Conservation (phyloP, 2,888 invertebrate genomes). For the Thecocarcelia acutangulata region DNA sequence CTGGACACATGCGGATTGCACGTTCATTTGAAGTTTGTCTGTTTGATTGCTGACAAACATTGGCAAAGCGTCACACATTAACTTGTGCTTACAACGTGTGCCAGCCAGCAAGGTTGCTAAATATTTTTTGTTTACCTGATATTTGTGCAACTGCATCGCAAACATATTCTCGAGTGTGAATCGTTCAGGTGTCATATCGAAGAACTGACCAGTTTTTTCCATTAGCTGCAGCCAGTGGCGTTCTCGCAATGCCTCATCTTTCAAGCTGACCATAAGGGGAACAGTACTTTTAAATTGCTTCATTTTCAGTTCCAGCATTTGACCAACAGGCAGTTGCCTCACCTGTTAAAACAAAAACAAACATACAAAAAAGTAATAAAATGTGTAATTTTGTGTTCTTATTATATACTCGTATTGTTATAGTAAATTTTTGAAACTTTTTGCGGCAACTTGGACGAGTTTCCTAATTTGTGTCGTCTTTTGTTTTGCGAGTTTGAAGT, state of each 20-base stretch:
- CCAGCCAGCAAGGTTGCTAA: neutral
- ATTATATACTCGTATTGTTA: too few relatives aligned
- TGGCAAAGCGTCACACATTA: neutral
- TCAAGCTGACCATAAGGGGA: conserved; percentile 94
- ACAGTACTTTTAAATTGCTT: conserved; percentile 93
- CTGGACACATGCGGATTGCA: conserved; percentile 1
- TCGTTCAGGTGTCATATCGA: conserved; percentile 93
- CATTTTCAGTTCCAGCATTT: conserved; percentile 90
- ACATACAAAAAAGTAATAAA: too few relatives aligned
- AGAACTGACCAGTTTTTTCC: conserved; percentile 89
- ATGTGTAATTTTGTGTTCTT: too few relatives aligned
- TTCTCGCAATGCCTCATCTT: conserved; percentile 93
- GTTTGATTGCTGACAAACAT: conserved; percentile 20
- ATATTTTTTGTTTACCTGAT: conserved; percentile 83
- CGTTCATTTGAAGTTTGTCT: conserved; percentile 13
- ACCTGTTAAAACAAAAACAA: conserved; percentile 74
- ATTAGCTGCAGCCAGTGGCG: conserved; percentile 95
- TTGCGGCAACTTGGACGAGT: too few relatives aligned
- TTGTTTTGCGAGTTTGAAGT: too few relatives aligned
- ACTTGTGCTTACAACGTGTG: neutral
- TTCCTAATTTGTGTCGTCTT: too few relatives aligned
- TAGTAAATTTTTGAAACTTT: too few relatives aligned
- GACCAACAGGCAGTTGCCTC: conserved; percentile 84
- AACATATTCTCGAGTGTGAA: conserved; percentile 96
- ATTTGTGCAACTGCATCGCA: conserved; percentile 93